Evolutionary conservation across 2,797 vertebrate genomes (phyloP).

Genomic region (Cichlasoma orientale): DNA sequence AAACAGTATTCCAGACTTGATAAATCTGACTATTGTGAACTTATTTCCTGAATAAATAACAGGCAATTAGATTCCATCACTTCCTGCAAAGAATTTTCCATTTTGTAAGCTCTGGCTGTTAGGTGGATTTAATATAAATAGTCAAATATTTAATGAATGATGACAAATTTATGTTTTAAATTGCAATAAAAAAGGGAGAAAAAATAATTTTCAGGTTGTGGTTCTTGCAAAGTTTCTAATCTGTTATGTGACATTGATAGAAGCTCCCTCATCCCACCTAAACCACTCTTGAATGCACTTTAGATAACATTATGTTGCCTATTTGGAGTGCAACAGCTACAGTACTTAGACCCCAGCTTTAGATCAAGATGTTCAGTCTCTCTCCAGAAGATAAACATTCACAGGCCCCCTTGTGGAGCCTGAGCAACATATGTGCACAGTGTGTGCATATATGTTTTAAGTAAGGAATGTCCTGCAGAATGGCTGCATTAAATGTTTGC

Average conservation of each 20-base stretch:
- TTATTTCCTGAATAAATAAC: not conserved
- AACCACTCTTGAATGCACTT: not conserved
- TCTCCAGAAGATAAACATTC: constrained; percentile 35
- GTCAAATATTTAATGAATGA: not conserved
- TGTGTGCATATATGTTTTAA: not conserved
- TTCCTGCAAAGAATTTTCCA: not conserved
- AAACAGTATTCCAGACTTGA: not conserved
- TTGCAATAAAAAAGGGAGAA: not conserved
- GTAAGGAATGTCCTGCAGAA: not conserved
- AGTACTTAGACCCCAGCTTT: not conserved
- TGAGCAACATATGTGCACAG: constrained; percentile 16
- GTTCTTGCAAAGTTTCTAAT: not conserved
- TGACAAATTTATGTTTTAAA: not conserved
- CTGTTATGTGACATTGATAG: not conserved
- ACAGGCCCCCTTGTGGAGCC: constrained; percentile 77
- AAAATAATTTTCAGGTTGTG: not conserved
- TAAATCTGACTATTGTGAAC: not conserved
- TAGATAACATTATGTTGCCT: not conserved
- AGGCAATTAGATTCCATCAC: not conserved
- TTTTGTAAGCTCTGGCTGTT: not conserved
- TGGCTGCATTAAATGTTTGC: not conserved
- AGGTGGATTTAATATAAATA: not conserved
- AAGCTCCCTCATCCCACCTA: not conserved
- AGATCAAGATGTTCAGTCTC: constrained; percentile 4
- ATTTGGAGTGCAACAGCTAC: not conserved